phyloP scores from a whole-genome alignment of 2,113 vertebrate species.

The Coreoperca whiteheadi region DNA sequence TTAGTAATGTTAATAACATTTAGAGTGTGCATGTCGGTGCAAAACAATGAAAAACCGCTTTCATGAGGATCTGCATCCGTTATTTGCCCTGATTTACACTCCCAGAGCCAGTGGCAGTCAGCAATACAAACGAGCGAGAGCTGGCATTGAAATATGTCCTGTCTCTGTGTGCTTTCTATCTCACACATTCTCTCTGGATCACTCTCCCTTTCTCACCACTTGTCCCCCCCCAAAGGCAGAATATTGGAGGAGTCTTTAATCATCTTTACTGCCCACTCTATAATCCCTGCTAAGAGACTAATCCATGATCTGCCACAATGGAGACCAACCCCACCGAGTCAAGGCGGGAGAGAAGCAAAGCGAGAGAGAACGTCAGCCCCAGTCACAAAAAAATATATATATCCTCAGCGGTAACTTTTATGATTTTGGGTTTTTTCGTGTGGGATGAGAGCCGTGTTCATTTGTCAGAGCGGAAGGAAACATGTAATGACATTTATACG shows the following conservation, averaged over 20 bases:
- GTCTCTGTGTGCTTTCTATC: slow-evolving; percentile 36
- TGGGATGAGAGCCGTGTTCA: slow-evolving; percentile 1
- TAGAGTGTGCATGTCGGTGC: background rate
- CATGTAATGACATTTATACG: slow-evolving; percentile 5
- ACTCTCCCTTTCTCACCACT: slow-evolving; percentile 46
- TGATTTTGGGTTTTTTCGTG: slow-evolving; percentile 1
- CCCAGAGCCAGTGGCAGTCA: slow-evolving; percentile 27
- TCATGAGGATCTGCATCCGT: background rate
- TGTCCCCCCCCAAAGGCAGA: slow-evolving; percentile 62
- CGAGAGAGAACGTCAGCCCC: slow-evolving; percentile 12
- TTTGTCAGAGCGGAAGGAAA: slow-evolving; percentile 20
- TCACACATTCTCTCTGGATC: slow-evolving; percentile 30
- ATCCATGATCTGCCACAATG: slow-evolving; percentile 73
- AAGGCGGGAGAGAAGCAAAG: slow-evolving; percentile 12
- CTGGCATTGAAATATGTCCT: slow-evolving; percentile 49
- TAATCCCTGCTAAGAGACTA: slow-evolving; percentile 77
- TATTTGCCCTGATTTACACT: slow-evolving; percentile 44
- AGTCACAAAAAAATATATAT: background rate
- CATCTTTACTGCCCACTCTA: slow-evolving; percentile 77
- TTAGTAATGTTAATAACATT: background rate
- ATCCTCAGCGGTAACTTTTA: slow-evolving; percentile 21
- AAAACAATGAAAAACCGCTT: background rate
- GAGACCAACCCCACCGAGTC: slow-evolving; percentile 49
- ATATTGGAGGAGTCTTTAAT: slow-evolving; percentile 77
- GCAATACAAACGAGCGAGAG: slow-evolving; percentile 37